Conservation (phyloP, 2,113 vertebrate species). For the Odontophorus gujanensis region DNA sequence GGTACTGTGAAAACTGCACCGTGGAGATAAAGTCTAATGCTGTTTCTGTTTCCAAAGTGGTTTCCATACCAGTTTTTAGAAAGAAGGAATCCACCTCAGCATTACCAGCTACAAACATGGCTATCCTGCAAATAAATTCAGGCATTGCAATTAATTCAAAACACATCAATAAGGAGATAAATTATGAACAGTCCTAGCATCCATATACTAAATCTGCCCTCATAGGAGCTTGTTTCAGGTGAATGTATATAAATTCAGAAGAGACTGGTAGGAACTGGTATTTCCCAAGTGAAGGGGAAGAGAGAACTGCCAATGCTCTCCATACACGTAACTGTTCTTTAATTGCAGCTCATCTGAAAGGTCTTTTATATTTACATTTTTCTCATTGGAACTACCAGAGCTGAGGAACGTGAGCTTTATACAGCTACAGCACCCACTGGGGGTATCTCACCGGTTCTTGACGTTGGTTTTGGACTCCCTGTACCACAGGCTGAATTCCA, state of each 20-base stretch:
- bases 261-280: background rate
- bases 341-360: background rate
- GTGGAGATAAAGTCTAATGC: constrained; percentile 92
- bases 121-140: constrained; percentile 79
- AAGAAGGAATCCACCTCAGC: constrained; percentile 90
- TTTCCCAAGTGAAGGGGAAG: background rate
- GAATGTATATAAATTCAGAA: background rate
- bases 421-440: accelerated
- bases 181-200: background rate
- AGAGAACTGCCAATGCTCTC: background rate
- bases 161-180: background rate
- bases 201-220: background rate
- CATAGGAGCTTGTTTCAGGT: background rate
- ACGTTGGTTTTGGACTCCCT: constrained; percentile 96
- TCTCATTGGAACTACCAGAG: background rate
- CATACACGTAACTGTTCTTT: background rate
- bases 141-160: background rate
- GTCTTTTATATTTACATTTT: background rate
- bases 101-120: constrained; percentile 83
- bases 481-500: constrained; percentile 99
- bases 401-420: background rate
- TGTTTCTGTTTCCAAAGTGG: constrained; percentile 85
- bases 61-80: constrained; percentile 86
- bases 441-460: constrained; percentile 88
- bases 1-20: constrained; percentile 96